A percentile compares a stretch with the other conserved stretches of the same genome.
phyloP scores from a whole-genome alignment of 1,140 invertebrate species.

The Drosophila santomea region DNA sequence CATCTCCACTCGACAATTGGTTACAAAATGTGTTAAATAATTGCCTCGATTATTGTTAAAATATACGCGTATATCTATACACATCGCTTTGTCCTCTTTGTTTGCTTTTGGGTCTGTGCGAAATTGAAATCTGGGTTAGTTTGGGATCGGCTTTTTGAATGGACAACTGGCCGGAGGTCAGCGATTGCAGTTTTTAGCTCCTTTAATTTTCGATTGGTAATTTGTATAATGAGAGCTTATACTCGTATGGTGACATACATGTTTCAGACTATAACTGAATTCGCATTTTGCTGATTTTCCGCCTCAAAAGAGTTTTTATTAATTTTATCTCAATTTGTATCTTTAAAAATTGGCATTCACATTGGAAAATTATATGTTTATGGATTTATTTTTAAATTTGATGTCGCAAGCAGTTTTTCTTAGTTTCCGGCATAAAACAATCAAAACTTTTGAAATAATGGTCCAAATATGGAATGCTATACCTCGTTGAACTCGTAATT shows the following conservation, averaged over 20 bases:
- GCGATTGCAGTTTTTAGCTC: conserved; percentile 14
- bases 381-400: too few species aligned
- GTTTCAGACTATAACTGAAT: background rate
- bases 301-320: too few species aligned
- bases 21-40: conserved; percentile 81
- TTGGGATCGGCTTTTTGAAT: conserved; percentile 28
- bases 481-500: too few species aligned
- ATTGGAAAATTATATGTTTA: too few species aligned
- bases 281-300: background rate
- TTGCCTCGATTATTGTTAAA: conserved; percentile 60
- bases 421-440: too few species aligned
- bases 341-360: too few species aligned
- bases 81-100: conserved; percentile 1
- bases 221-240: conserved; percentile 5
- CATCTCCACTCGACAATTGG: conserved; percentile 25
- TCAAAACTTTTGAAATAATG: too few species aligned
- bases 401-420: too few species aligned
- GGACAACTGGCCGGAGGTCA: conserved; percentile 22
- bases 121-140: conserved; percentile 42
- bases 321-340: too few species aligned
- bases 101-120: background rate
- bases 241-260: conserved; percentile 21
- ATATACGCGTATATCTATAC: conserved; percentile 12
- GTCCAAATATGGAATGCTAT: too few species aligned
- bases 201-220: conserved; percentile 42